Percentiles rank a stretch among this genome's conserved stretches.
phyloP scores from a whole-genome alignment of 2,888 invertebrate species.

The Pyrgus malvae region DNA sequence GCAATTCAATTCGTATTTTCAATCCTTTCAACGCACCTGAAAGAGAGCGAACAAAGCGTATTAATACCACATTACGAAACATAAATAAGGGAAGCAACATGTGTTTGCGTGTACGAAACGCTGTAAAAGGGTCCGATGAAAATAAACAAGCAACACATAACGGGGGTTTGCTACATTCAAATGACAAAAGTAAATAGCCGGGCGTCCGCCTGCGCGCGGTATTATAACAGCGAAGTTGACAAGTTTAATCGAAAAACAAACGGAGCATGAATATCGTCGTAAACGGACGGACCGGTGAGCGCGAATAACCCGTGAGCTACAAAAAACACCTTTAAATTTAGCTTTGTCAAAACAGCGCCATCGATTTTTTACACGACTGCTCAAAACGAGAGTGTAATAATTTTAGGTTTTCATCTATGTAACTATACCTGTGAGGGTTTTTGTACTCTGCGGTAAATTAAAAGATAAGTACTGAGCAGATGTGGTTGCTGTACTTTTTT shows the following conservation, averaged over 20 bases:
- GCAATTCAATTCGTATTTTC: constrained; percentile 7
- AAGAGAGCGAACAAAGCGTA: constrained; percentile 42
- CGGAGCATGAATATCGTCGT: constrained; percentile 37
- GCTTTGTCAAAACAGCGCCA: constrained; percentile 18
- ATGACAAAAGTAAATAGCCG: constrained; percentile 50
- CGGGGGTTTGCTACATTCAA: constrained; percentile 44
- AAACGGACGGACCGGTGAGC: constrained; percentile 26
- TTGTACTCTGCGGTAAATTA: no score
- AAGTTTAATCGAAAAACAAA: constrained; percentile 40
- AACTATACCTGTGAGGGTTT: no score
- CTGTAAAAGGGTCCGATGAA: constrained; percentile 28
- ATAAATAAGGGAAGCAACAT: constrained; percentile 11
- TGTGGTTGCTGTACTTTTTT: no score
- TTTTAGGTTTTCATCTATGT: no score
- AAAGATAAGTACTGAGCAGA: no score
- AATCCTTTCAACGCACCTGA: constrained; percentile 50
- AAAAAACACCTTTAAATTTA: constrained; percentile 15
- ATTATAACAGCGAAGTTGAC: constrained; percentile 32
- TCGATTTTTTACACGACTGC: constrained; percentile 21
- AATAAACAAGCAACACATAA: constrained; percentile 25
- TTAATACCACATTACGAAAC: constrained; percentile 1
- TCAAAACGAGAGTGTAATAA: no score
- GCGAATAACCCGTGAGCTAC: constrained; percentile 13
- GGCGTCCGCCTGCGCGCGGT: constrained; percentile 32
- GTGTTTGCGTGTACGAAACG: constrained; percentile 22